Conservation (phyloP, 2,888 invertebrate genomes). For the Xestoiulus laeticollis region DNA sequence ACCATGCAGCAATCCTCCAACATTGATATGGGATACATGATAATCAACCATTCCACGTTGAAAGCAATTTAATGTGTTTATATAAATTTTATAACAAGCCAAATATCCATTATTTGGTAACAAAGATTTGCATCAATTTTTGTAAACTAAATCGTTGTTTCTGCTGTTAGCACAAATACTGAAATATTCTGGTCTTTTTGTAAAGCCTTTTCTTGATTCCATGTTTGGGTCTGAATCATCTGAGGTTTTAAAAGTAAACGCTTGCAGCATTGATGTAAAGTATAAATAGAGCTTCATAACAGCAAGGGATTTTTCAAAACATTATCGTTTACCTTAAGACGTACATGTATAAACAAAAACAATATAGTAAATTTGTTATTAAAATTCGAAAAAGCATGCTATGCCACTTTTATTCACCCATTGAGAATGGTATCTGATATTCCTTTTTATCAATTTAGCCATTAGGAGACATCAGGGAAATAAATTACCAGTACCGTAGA, state of each 20-base stretch:
- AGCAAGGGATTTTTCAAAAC: constrained; percentile 45
- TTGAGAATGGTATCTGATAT: constrained; percentile 54
- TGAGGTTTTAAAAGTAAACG: constrained; percentile 12
- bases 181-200: not conserved
- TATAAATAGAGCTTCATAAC: constrained; percentile 49
- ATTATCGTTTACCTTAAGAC: constrained; percentile 50
- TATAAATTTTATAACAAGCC: no score
- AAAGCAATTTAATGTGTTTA: no score
- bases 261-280: constrained; percentile 48
- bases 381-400: not conserved
- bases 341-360: not conserved
- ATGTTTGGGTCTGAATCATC: not conserved
- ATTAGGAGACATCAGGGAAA: constrained; percentile 51
- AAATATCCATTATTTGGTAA: no score
- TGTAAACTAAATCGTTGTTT: not conserved
- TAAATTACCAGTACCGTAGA: no score
- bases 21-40: no score
- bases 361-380: not conserved
- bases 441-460: constrained; percentile 52
- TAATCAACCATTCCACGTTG: no score
- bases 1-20: no score
- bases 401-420: constrained; percentile 31
- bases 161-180: not conserved
- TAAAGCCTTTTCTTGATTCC: not conserved
- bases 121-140: not conserved